phyloP scores from a whole-genome alignment of 1,140 invertebrate genomes.

The Lepeophtheirus salmonis region DNA sequence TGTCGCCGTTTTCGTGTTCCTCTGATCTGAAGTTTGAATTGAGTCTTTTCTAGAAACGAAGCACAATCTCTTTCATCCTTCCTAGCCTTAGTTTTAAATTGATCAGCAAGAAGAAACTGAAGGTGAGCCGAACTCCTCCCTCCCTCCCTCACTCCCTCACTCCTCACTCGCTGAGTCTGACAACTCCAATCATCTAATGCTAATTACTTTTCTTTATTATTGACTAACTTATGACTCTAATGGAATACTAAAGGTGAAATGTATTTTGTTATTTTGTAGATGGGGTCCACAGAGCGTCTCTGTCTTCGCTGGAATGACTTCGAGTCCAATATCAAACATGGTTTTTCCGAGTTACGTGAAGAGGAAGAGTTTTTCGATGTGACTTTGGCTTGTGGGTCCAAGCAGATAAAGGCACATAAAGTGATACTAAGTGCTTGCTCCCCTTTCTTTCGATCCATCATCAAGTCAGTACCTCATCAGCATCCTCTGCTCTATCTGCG shows the following conservation, averaged over 20 bases:
- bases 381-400: conserved; percentile 45
- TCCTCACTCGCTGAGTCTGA: not conserved
- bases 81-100: not conserved
- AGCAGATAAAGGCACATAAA: conserved; percentile 46
- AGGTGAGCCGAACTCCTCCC: not conserved
- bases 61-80: no score
- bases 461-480: not conserved
- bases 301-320: conserved; percentile 18
- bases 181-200: not conserved
- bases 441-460: conserved; percentile 37
- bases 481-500: conserved; percentile 12
- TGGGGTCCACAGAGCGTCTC: conserved; percentile 12
- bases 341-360: conserved; percentile 14
- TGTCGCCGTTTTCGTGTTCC: not conserved
- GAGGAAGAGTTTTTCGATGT: conserved; percentile 27
- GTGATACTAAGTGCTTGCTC: conserved; percentile 50
- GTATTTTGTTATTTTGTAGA: no score
- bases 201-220: no score
- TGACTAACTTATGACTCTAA: no score
- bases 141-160: not conserved
- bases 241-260: no score
- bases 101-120: not conserved
- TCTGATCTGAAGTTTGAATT: not conserved
- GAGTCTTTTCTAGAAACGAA: not conserved
- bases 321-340: conserved; percentile 9